phyloP scores from a whole-genome alignment of 1,140 invertebrate species.

The Mizuhopecten yessoensis region DNA sequence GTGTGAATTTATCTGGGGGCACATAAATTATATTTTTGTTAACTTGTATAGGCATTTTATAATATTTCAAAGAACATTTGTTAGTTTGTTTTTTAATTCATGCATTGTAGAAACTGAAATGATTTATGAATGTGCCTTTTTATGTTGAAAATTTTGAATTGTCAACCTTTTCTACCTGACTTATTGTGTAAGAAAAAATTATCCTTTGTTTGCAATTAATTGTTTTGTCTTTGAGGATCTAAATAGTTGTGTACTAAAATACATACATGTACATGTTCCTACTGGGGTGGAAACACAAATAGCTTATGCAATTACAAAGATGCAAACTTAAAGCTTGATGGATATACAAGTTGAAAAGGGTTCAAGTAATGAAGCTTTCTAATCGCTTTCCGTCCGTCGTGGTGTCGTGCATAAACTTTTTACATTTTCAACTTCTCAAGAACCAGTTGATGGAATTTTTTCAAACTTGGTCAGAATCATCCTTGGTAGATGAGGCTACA shows the following conservation, averaged over 20 bases:
- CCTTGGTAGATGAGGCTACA: too few relatives aligned
- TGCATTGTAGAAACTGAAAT: slow-evolving; percentile 43
- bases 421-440: too few relatives aligned
- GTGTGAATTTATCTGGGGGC: slow-evolving; percentile 4
- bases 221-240: slow-evolving; percentile 55
- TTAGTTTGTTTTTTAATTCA: too few relatives aligned
- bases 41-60: slow-evolving; percentile 50
- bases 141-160: slow-evolving; percentile 55
- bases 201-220: slow-evolving; percentile 51
- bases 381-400: too few relatives aligned
- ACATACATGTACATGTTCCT: slow-evolving; percentile 44
- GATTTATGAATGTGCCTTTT: slow-evolving; percentile 41
- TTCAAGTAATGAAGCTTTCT: slow-evolving; percentile 36
- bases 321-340: slow-evolving; percentile 40
- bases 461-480: too few relatives aligned
- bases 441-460: too few relatives aligned
- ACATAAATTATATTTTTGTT: slow-evolving; percentile 53
- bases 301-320: slow-evolving; percentile 45
- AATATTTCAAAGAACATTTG: slow-evolving; percentile 51
- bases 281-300: slow-evolving; percentile 49
- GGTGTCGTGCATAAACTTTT: too few relatives aligned
- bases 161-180: slow-evolving; percentile 46
- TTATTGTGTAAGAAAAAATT: slow-evolving; percentile 53
- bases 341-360: slow-evolving; percentile 45
- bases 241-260: slow-evolving; percentile 45